Evolutionary conservation across 2,888 invertebrate genomes (phyloP).

Genomic region (Atrina japonica): DNA sequence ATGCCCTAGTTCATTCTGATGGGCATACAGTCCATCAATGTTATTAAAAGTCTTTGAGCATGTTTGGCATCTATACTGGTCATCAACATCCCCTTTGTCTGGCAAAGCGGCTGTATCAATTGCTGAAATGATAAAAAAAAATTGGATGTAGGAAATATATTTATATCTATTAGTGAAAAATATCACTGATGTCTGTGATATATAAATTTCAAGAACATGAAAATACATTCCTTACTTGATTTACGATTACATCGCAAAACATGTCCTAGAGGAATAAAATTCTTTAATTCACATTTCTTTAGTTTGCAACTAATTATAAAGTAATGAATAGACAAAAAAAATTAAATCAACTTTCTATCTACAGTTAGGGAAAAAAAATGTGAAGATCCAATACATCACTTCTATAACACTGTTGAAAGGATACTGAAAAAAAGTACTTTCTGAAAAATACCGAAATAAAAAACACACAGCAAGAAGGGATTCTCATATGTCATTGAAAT

Average conservation of each 20-base stretch:
- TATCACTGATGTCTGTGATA: too few species aligned
- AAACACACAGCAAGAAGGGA: too few species aligned
- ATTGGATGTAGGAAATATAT: too few species aligned
- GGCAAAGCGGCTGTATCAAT: slow-evolving; percentile 61
- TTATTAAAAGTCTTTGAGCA: slow-evolving; percentile 90
- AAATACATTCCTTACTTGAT: background rate
- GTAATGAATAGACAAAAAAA: background rate
- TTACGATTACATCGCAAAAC: too few species aligned
- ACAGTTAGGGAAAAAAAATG: too few species aligned
- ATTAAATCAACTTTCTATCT: too few species aligned
- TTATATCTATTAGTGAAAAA: slow-evolving; percentile 1
- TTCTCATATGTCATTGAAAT: too few species aligned
- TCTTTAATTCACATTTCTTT: background rate
- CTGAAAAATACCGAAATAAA: too few species aligned
- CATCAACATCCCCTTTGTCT: slow-evolving; percentile 71
- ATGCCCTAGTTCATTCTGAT: slow-evolving; percentile 93
- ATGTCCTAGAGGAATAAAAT: too few species aligned
- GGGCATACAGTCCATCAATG: slow-evolving; percentile 91
- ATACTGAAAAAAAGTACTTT: too few species aligned
- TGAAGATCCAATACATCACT: too few species aligned
- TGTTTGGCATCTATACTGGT: slow-evolving; percentile 87
- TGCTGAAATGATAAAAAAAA: slow-evolving; percentile 56
- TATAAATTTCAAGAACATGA: background rate
- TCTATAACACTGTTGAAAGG: too few species aligned
- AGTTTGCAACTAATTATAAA: background rate